Evolutionary conservation across 2,888 invertebrate species (phyloP).

Genomic region (Odontocolon sp.): DNA sequence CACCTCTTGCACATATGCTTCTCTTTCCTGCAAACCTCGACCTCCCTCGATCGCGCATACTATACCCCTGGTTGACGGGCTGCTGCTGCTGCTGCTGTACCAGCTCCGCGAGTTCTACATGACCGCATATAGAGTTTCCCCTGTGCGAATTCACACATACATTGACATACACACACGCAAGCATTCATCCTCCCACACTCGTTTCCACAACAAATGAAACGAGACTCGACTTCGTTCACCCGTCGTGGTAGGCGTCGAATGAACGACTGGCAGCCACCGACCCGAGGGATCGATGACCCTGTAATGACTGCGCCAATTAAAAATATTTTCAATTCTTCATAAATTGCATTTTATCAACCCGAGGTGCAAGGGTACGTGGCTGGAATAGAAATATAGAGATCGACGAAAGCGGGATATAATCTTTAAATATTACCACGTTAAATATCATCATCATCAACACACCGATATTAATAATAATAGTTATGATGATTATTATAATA

Average conservation of each 20-base stretch:
- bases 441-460: too few species aligned
- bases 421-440: not conserved
- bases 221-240: conserved; percentile 19
- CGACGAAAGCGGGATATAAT: not conserved
- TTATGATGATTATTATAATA: too few species aligned
- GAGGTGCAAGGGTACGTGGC: not conserved
- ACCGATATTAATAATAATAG: too few species aligned
- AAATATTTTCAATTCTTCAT: conserved; percentile 17
- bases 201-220: conserved; percentile 40
- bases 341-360: not conserved
- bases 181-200: conserved; percentile 6
- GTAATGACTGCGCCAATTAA: conserved; percentile 71
- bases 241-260: conserved; percentile 8
- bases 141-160: conserved; percentile 10
- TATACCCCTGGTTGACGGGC: conserved; percentile 38
- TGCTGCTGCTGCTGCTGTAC: conserved; percentile 27
- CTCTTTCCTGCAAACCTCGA: conserved; percentile 39
- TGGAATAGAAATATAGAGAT: not conserved
- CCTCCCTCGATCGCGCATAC: conserved; percentile 30
- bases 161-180: not conserved
- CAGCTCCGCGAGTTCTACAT: conserved; percentile 41
- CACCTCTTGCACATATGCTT: conserved; percentile 51
- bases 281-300: conserved; percentile 75
- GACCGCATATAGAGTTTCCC: conserved; percentile 29
- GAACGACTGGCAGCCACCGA: conserved; percentile 35